phyloP scores from a whole-genome alignment of 2,888 invertebrate genomes.

The Phasia obesa region DNA sequence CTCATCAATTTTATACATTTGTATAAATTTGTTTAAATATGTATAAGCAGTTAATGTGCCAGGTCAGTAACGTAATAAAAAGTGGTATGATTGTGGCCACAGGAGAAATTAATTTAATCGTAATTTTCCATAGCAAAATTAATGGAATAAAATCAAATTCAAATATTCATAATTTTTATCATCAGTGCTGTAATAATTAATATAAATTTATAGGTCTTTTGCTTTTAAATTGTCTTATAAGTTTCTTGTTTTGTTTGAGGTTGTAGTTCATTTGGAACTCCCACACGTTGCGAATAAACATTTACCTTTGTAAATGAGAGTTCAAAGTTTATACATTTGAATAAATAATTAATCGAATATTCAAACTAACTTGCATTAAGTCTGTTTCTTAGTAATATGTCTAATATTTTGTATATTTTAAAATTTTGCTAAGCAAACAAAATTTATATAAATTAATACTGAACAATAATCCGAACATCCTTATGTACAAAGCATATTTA shows the following conservation, averaged over 20 bases:
- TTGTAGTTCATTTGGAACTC: conserved; percentile 9
- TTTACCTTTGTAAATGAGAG: conserved; percentile 1
- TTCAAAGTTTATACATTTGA: background rate
- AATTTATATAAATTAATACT: conserved; percentile 3
- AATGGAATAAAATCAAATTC: background rate
- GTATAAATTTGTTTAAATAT: too few relatives aligned
- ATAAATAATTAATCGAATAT: background rate
- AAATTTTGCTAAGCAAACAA: background rate
- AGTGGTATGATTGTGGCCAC: conserved; percentile 11
- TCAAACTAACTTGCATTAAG: background rate
- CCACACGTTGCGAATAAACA: conserved; percentile 30
- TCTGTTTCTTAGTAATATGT: background rate
- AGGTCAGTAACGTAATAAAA: background rate
- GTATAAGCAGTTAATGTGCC: background rate
- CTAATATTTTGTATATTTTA: background rate
- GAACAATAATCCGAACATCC: background rate
- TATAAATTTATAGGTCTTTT: conserved; percentile 1
- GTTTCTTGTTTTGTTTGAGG: background rate
- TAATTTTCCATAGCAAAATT: background rate
- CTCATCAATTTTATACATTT: conserved; percentile 17
- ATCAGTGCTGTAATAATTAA: background rate
- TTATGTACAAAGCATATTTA: background rate
- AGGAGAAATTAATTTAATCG: conserved; percentile 48
- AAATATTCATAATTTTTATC: conserved; percentile 19
- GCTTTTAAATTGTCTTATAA: conserved; percentile 10